A percentile compares a stretch with the other conserved stretches of the same genome.
Conservation (phyloP, 2,113 vertebrate genomes). For the Corythornis madagascariensis region DNA sequence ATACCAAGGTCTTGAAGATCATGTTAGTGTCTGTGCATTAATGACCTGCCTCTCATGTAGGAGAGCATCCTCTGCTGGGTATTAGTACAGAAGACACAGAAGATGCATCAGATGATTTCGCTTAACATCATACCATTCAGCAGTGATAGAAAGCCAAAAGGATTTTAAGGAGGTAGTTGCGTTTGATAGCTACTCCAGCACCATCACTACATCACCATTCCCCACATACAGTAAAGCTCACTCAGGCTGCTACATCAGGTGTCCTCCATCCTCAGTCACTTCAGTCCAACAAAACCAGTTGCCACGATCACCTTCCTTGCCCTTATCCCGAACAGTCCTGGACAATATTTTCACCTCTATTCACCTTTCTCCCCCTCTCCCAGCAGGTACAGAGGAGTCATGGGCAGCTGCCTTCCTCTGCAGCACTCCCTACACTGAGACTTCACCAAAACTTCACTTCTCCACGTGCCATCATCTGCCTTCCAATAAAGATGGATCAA, state of each 20-base stretch:
- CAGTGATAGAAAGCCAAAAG: neutral
- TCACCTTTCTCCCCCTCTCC: neutral
- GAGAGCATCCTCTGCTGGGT: neutral
- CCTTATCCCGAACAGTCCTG: neutral
- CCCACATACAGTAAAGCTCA: neutral
- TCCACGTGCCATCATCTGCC: accelerated
- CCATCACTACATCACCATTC: neutral
- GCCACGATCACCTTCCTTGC: neutral
- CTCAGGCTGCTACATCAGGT: neutral
- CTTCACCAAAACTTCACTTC: neutral
- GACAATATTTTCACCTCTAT: neutral
- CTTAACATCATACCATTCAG: neutral
- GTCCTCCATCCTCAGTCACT: neutral
- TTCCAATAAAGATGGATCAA: neutral
- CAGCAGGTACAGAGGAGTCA: neutral
- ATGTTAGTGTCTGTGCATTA: neutral
- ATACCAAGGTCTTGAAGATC: neutral
- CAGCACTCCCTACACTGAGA: neutral
- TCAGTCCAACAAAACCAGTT: neutral
- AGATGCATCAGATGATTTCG: neutral
- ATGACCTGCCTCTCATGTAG: neutral
- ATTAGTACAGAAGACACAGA: neutral
- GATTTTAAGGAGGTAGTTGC: neutral
- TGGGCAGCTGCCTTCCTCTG: neutral
- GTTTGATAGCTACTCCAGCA: neutral